Evolutionary conservation across 1,140 invertebrate species (phyloP), one percentile per base, ranked within the genome.

Genomic region (Drosophila seguyi): DNA sequence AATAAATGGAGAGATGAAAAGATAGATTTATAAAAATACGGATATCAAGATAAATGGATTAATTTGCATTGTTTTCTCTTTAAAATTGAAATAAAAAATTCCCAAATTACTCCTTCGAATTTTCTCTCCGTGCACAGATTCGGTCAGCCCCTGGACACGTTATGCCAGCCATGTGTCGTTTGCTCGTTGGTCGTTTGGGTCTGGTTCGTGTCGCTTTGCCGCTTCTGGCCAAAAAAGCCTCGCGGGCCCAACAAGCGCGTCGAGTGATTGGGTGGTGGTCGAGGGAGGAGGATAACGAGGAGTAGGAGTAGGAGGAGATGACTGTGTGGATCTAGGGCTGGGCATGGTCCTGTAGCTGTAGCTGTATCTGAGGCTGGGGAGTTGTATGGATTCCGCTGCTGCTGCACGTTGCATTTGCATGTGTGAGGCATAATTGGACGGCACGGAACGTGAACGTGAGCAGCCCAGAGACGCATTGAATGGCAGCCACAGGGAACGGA

Each of bases 381-480:
- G 31, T 36, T 36, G 50, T 53, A 53, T 60, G 53, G 27, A 39
- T 47, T 11, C 52, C 50, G 60, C 36, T n/a, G 67, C 36, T n/a
- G 67, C 36, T 62, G 79, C 81, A 90, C 80, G 81, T 84, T 88
- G 84, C 84, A 90, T 88, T 85, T 88, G 73, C 85, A 90, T 88
- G 85, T 90, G 84, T 83, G 81, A 50, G 85, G 73, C 85, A 87
- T 87, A 87, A 88, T 88, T 87, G 84, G 82, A 86, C 79, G 86
- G 75, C 66, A 57, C 77, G 60, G 68, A 56, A 67, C 48, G 60
- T 78, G 48, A 47, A 60, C 52, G 50, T 55, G 56, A 52, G 65
- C 67, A 27, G 34, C 44, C 57, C 42, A 52, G 20, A 55, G 65
- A 67, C 42, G 44, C 61, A 68, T 39, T 50, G 66, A 48, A 41